Percentiles rank a stretch among this genome's conserved stretches.
These are phyloP conservation scores for Bradypodion ventrale DNA, from an alignment of 2,797 vertebrate species.

Conservation along the genomic window DNA sequence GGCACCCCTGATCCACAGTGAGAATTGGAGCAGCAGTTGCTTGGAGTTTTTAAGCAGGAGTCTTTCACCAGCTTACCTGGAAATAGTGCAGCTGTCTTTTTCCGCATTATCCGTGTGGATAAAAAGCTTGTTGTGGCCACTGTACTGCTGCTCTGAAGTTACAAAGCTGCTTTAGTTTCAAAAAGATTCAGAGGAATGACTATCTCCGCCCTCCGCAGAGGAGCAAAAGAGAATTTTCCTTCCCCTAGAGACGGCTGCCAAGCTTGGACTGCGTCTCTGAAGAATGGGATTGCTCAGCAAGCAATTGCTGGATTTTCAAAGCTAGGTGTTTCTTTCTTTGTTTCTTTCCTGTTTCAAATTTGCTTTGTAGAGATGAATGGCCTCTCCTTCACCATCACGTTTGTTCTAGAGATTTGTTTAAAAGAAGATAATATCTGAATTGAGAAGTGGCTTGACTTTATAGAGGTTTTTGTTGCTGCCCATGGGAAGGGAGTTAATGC, in stretches of 20 bases:
- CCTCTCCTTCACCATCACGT: not conserved
- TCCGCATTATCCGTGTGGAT: not conserved
- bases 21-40: too few relatives aligned
- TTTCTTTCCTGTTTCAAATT: not conserved
- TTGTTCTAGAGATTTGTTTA: not conserved
- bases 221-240: not conserved
- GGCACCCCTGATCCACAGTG: too few relatives aligned
- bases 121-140: conserved; percentile 15
- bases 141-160: conserved; percentile 17
- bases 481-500: not conserved
- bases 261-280: not conserved
- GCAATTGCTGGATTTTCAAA: not conserved
- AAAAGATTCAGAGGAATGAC: not conserved
- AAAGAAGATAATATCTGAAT: not conserved
- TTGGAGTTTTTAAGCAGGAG: not conserved
- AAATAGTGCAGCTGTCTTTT: fast-evolving
- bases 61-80: not conserved
- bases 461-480: not conserved
- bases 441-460: conserved; percentile 4
- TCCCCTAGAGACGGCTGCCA: fast-evolving
- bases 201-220: fast-evolving
- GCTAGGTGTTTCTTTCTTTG: not conserved
- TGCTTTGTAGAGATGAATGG: not conserved
- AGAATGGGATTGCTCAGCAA: fast-evolving
- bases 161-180: conserved; percentile 44